These are phyloP conservation scores for Enteromius radiatus DNA, from an alignment of 2,797 vertebrate species.

Conservation along the genomic window DNA sequence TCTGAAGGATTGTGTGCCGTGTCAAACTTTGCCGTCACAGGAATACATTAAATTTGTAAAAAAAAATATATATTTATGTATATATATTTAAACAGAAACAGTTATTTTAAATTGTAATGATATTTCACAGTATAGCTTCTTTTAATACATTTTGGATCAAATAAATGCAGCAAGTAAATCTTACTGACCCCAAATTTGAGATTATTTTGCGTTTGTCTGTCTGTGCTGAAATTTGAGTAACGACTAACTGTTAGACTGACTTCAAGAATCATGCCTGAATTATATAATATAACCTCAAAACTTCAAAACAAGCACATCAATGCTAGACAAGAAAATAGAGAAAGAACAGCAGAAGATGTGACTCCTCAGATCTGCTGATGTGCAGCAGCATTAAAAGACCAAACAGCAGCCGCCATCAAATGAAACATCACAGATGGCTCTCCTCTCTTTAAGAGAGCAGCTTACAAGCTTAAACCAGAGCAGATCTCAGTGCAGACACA, in stretches of 20 bases:
- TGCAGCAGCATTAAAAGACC: constrained; percentile 35
- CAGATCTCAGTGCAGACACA: constrained; percentile 18
- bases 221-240: background rate
- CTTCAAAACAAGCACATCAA: constrained; percentile 64
- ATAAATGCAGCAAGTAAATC: background rate
- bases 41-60: too few species aligned
- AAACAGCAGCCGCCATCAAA: constrained; percentile 51
- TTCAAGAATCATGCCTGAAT: constrained; percentile 56
- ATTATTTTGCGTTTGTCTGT: background rate
- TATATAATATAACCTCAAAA: constrained; percentile 64
- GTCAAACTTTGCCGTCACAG: background rate
- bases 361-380: constrained; percentile 50
- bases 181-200: background rate
- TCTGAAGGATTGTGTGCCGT: too few species aligned
- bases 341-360: background rate
- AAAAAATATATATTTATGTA: too few species aligned
- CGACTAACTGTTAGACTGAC: background rate
- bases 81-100: background rate
- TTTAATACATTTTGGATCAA: background rate
- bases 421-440: constrained; percentile 50
- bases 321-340: constrained; percentile 56
- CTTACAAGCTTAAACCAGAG: constrained; percentile 32
- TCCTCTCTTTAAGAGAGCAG: constrained; percentile 32
- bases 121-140: background rate
- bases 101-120: background rate